Evolutionary conservation across 2,797 vertebrate species (phyloP).

Genomic region (Anguilla obscura): DNA sequence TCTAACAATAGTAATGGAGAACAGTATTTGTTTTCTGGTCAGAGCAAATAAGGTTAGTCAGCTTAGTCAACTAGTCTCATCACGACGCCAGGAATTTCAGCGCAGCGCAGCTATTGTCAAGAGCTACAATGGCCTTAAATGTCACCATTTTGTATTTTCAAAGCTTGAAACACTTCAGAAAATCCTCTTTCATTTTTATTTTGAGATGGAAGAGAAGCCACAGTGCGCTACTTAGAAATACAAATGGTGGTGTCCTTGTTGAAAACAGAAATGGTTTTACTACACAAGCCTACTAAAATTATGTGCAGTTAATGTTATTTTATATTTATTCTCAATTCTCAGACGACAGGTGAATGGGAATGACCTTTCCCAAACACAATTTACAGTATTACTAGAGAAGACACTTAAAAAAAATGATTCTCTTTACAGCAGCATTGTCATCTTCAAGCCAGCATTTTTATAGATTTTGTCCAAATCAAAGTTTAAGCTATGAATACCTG

Average conservation of each 20-base stretch:
- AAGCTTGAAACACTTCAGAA: conserved; percentile 19
- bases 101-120: conserved; percentile 33
- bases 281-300: not conserved
- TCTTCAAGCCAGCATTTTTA: too few relatives aligned
- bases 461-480: too few relatives aligned
- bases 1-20: conserved; percentile 33
- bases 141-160: not conserved
- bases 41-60: conserved; percentile 35
- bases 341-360: not conserved
- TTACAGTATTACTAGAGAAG: too few relatives aligned
- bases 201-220: not conserved
- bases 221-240: not conserved
- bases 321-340: not conserved
- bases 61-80: conserved; percentile 30
- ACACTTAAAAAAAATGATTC: too few relatives aligned
- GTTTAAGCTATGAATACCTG: too few relatives aligned
- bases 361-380: not conserved
- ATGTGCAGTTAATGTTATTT: not conserved
- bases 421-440: too few relatives aligned
- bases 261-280: not conserved
- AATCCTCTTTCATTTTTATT: conserved; percentile 22
- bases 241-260: not conserved
- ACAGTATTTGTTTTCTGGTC: conserved; percentile 9
- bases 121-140: conserved; percentile 8
- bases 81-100: conserved; percentile 26